A percentile compares a stretch with the other conserved stretches of the same genome.
Evolutionary conservation across 2,888 invertebrate genomes (phyloP).

Genomic region (Cephus runcator): DNA sequence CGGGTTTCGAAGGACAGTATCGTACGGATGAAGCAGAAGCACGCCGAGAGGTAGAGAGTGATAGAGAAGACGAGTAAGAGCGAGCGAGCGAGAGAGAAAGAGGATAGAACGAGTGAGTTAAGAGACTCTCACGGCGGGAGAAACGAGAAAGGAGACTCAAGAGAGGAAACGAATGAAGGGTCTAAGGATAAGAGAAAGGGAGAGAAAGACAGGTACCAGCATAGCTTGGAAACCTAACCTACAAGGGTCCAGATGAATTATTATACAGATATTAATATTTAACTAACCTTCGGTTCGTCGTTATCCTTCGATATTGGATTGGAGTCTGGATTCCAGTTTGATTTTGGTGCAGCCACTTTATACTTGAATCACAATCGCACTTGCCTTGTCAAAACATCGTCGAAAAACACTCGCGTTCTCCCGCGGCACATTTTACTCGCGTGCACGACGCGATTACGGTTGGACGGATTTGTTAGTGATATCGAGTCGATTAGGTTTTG

Average conservation of each 20-base stretch:
- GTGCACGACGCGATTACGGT: not conserved
- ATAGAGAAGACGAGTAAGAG: slow-evolving; percentile 5
- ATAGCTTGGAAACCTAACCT: slow-evolving; percentile 16
- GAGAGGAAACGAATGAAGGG: slow-evolving; percentile 6
- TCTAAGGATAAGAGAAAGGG: slow-evolving; percentile 9
- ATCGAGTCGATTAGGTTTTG: not conserved
- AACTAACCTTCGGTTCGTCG: slow-evolving; percentile 14
- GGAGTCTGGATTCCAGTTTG: not conserved
- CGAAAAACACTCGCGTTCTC: not conserved
- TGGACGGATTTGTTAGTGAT: not conserved
- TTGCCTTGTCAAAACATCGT: slow-evolving; percentile 30
- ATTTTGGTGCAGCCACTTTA: not conserved
- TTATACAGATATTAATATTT: not conserved
- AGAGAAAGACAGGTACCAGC: slow-evolving; percentile 11
- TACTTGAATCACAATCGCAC: slow-evolving; percentile 1
- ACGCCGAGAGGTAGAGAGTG: slow-evolving; percentile 11
- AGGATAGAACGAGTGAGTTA: not conserved
- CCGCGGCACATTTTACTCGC: not conserved
- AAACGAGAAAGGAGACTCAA: slow-evolving; percentile 1
- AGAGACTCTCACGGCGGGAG: not conserved
- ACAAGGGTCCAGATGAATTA: slow-evolving; percentile 7
- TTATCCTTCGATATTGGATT: not conserved
- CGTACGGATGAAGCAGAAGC: slow-evolving; percentile 20
- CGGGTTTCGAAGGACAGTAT: slow-evolving; percentile 24
- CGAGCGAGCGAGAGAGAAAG: slow-evolving; percentile 3